phyloP scores from a whole-genome alignment of 1,140 invertebrate genomes.

The Centruroides vittatus region DNA sequence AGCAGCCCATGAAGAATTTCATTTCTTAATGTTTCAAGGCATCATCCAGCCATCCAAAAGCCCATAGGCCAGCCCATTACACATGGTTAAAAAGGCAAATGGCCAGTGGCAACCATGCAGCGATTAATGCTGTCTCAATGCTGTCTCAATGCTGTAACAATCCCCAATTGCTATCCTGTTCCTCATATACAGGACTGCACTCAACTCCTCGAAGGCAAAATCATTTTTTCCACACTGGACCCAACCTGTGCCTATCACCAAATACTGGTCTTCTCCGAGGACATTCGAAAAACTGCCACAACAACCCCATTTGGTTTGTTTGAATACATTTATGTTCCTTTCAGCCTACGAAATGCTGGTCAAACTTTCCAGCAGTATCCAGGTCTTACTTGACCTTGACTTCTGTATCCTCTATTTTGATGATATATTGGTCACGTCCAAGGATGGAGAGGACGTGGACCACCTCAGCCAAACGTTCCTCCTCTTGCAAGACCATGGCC shows the following conservation, averaged over 20 bases:
- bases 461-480: background rate
- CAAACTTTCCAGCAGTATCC: background rate
- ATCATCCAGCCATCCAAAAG: slow-evolving; percentile 27
- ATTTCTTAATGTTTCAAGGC: slow-evolving; percentile 19
- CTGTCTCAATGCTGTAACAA: slow-evolving; percentile 29
- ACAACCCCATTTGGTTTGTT: slow-evolving; percentile 25
- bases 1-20: slow-evolving; percentile 15
- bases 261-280: slow-evolving; percentile 12
- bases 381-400: background rate
- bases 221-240: slow-evolving; percentile 14
- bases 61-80: slow-evolving; percentile 31
- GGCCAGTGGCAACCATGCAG: slow-evolving; percentile 28
- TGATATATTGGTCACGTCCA: background rate
- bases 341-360: slow-evolving; percentile 1
- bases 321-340: slow-evolving; percentile 21
- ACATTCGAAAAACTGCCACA: slow-evolving; percentile 16
- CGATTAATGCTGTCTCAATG: slow-evolving; percentile 35
- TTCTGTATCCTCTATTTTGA: background rate
- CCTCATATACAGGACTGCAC: slow-evolving; percentile 20
- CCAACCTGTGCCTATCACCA: slow-evolving; percentile 17
- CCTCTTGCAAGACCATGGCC: background rate
- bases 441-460: background rate
- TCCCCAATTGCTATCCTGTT: slow-evolving; percentile 29
- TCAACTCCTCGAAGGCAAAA: slow-evolving; percentile 8
- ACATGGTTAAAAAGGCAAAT: too few relatives aligned